Base-by-base conservation (phyloP, 2,797 vertebrate species). In the Myotis planiceps region DNA sequence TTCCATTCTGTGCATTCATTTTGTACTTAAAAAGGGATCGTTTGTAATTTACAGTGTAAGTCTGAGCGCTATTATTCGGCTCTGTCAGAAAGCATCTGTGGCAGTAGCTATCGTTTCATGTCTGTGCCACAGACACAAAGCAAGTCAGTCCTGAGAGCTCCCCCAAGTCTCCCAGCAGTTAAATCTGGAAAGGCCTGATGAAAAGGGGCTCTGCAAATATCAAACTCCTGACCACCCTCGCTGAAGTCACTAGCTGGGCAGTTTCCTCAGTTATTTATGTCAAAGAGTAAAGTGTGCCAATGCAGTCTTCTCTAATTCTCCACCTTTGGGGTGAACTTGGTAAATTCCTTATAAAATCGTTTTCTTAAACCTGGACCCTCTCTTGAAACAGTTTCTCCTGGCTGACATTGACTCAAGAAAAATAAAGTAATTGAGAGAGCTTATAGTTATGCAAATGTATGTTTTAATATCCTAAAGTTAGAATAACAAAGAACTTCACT, bases 11-110 rank as follows among this genome's bases (percentile, higher is more conserved):
- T 81, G 82, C 93, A 75, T 97, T 98, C 93, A 95, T 97, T 98
- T 98, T 98, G 95, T 96, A 96, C 97, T 98, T 97, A 97, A 92
- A 96, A 96, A 96, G 97, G 83, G 86, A 95, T 97, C 98, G 97
- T 98, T 98, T 97, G 92, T 98, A 98, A 98, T 98, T 98, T 98
- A 97, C 97, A 96, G 88, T 97, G 96, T 94, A 97, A 97, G 95
- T 95, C 89, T 89, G 93, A 97, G 94, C 85, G 82, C 96, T 96
- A 82, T 97, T 98, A 97, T 96, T 98, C 97, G 92, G 39, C 49
- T 92, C 93, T 97, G 97, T 98, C 98, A 98, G 97, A 97, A 97
- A 97, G 97, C 97, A 97, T 98, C 97, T 98, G 97, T 95, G 96
- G 89, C 75, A 83, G 87, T 79, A 96, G 94, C 90, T 94, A 88